Evolutionary conservation across 2,888 invertebrate genomes (phyloP).

Genomic region (Crepidodera aurea): DNA sequence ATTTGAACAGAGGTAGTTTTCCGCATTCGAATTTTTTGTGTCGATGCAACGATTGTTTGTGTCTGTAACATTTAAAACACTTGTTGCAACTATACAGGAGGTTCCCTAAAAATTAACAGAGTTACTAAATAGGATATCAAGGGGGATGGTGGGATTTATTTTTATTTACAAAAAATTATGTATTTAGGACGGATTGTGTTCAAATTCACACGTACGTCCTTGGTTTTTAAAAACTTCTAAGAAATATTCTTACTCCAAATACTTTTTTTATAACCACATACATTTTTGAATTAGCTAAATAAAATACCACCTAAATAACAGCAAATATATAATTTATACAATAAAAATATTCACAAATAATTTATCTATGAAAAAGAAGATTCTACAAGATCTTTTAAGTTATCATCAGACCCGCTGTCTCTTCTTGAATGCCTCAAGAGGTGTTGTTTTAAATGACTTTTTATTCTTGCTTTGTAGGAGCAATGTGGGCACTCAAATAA

Average conservation of each 20-base stretch:
- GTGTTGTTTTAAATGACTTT: slow-evolving; percentile 6
- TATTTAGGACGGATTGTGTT: not conserved
- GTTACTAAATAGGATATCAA: not conserved
- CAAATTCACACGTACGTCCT: not conserved
- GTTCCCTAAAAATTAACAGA: slow-evolving; percentile 21
- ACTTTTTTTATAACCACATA: too few relatives aligned
- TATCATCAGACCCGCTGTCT: too few relatives aligned
- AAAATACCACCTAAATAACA: too few relatives aligned
- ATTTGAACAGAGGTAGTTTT: slow-evolving; percentile 59
- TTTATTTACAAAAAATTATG: not conserved
- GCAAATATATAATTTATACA: too few relatives aligned
- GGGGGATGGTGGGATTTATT: not conserved
- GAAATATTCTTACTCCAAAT: not conserved
- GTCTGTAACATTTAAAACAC: slow-evolving; percentile 43
- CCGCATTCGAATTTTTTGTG: slow-evolving; percentile 63
- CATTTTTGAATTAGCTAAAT: too few relatives aligned
- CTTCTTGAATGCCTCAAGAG: too few relatives aligned
- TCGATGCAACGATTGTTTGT: slow-evolving; percentile 58
- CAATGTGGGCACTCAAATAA: slow-evolving; percentile 63
- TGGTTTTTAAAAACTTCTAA: not conserved
- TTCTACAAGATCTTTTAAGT: too few relatives aligned
- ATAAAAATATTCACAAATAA: too few relatives aligned
- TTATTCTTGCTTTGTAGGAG: slow-evolving; percentile 21
- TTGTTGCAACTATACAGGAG: slow-evolving; percentile 22
- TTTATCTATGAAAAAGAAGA: too few relatives aligned